Conservation (phyloP, 2,888 invertebrate species). For the Desoria tigrina region DNA sequence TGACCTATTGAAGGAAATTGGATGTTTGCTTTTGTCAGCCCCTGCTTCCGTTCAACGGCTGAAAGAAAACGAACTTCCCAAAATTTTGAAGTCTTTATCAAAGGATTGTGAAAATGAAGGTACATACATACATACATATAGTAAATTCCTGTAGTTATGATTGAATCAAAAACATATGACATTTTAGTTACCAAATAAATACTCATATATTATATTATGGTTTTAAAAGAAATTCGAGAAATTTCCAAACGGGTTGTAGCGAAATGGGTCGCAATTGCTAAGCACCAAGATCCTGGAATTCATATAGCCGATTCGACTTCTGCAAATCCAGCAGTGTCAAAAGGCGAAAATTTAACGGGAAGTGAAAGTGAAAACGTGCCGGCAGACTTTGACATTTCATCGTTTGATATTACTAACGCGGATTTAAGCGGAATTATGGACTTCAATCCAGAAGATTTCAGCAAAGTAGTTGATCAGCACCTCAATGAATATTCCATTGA, state of each 20-base stretch:
- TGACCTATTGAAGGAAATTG: slow-evolving; percentile 81
- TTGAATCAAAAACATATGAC: background rate
- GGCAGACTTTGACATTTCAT: slow-evolving; percentile 8
- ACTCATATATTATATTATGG: too few species aligned
- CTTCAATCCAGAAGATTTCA: slow-evolving; percentile 50
- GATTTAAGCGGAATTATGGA: slow-evolving; percentile 43
- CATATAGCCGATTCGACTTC: background rate
- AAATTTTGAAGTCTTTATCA: slow-evolving; percentile 82
- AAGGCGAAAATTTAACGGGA: background rate
- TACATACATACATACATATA: too few species aligned
- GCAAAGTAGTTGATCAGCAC: slow-evolving; percentile 43
- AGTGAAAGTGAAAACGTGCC: background rate
- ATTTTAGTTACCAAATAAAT: too few species aligned
- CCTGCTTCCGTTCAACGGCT: slow-evolving; percentile 88
- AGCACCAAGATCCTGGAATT: slow-evolving; percentile 20
- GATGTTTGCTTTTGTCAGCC: slow-evolving; percentile 79
- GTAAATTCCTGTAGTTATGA: slow-evolving; percentile 55
- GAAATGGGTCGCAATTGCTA: slow-evolving; percentile 50
- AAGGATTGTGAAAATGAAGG: slow-evolving; percentile 78
- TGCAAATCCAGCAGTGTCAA: background rate
- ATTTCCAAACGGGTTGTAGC: slow-evolving; percentile 42
- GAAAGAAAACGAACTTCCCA: slow-evolving; percentile 88
- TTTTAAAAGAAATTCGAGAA: slow-evolving; percentile 43
- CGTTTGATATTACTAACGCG: slow-evolving; percentile 29
- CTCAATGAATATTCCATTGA: slow-evolving; percentile 22